Conservation (phyloP, 2,113 vertebrate genomes). For the Tragulus kanchil region DNA sequence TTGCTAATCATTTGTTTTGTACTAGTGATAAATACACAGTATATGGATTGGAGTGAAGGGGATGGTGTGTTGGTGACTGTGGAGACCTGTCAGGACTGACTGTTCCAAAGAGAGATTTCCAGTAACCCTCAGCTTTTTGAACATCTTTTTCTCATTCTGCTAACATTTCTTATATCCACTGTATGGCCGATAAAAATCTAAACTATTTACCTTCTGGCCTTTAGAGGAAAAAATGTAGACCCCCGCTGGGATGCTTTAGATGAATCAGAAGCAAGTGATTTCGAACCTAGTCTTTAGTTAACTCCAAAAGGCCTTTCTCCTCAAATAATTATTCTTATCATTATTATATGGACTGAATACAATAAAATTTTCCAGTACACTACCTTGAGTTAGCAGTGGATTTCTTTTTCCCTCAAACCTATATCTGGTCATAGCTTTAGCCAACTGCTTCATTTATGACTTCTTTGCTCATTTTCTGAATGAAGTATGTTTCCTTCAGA, state of each 20-base stretch:
- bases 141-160: not conserved
- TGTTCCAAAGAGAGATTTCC: not conserved
- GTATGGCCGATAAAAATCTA: not conserved
- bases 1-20: not conserved
- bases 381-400: not conserved
- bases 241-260: not conserved
- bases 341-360: not conserved
- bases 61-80: not conserved
- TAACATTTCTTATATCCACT: not conserved
- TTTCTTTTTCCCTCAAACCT: not conserved
- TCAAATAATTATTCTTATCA: not conserved
- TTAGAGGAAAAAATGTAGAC: not conserved
- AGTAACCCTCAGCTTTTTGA: not conserved
- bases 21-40: not conserved
- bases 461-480: not conserved
- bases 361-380: not conserved
- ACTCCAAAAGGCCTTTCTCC: not conserved
- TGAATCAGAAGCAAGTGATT: not conserved
- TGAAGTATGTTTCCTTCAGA: not conserved
- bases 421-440: not conserved
- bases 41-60: not conserved
- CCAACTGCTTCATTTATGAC: not conserved
- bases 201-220: not conserved
- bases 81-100: not conserved
- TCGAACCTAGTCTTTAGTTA: not conserved